These are phyloP conservation scores for Chiloscyllium punctatum DNA, from an alignment of 2,797 vertebrate species.

Conservation along the genomic window DNA sequence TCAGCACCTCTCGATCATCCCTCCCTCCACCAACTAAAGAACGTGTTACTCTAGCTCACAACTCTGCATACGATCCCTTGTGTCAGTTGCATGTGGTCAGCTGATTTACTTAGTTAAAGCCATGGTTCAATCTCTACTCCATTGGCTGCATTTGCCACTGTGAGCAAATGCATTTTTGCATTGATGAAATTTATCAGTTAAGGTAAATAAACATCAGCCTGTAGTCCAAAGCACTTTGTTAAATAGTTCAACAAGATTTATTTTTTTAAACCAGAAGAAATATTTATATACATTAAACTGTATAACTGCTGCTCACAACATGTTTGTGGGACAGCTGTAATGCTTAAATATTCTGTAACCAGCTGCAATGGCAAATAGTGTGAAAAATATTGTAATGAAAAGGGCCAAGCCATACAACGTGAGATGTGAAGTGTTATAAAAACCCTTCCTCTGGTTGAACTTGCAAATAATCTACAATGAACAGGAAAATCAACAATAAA, in stretches of 20 bases:
- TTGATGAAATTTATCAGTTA: background rate
- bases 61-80: background rate
- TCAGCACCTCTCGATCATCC: background rate
- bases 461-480: background rate
- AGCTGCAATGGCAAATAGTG: background rate
- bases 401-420: background rate
- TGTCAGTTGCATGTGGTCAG: background rate
- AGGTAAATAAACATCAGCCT: background rate
- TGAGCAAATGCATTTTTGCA: background rate
- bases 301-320: background rate
- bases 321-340: background rate
- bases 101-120: background rate
- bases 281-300: constrained; percentile 21
- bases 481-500: background rate
- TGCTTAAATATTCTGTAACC: background rate
- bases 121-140: background rate
- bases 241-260: background rate
- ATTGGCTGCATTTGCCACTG: background rate
- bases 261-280: background rate
- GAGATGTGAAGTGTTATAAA: background rate
- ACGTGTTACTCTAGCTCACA: background rate
- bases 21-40: background rate
- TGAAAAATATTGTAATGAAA: background rate
- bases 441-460: background rate
- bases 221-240: background rate